Evolutionary conservation across 2,888 invertebrate species (phyloP).

Genomic region (Mythimna ferrago): DNA sequence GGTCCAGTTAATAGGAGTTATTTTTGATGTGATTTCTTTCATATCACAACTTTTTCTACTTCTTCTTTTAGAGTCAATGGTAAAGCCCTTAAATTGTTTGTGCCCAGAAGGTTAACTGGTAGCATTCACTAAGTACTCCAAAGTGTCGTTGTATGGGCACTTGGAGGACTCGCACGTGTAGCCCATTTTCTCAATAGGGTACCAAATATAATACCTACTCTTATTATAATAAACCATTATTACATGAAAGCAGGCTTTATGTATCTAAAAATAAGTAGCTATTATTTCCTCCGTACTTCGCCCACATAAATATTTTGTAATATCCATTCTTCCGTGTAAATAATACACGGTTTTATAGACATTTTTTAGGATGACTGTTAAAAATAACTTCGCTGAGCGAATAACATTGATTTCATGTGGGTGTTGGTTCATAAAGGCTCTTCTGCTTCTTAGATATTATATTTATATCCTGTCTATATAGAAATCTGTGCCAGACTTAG

Average conservation of each 20-base stretch:
- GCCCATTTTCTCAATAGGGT: no score
- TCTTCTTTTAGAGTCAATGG: no score
- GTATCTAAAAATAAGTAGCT: conserved; percentile 4
- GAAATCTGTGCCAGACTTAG: neutral
- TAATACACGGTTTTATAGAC: neutral
- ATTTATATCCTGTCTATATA: neutral
- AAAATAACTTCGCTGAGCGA: conserved; percentile 6
- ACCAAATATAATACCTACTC: neutral
- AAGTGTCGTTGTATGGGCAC: no score
- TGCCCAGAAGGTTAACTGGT: no score
- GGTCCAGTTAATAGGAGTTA: no score
- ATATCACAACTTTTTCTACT: no score
- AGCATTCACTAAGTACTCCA: no score
- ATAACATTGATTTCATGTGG: conserved; percentile 5
- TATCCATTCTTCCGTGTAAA: conserved; percentile 3
- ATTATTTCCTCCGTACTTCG: conserved; percentile 2
- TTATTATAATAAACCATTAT: neutral
- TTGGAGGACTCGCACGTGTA: no score
- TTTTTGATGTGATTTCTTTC: no score
- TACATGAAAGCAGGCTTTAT: neutral
- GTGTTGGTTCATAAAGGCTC: neutral
- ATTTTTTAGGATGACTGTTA: conserved; percentile 11
- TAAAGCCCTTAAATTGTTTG: no score
- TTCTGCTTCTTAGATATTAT: neutral
- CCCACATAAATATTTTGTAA: conserved; percentile 7